A percentile compares a stretch with the other conserved stretches of the same genome.
phyloP scores from a whole-genome alignment of 2,797 vertebrate genomes.

The Chiloscyllium punctatum region DNA sequence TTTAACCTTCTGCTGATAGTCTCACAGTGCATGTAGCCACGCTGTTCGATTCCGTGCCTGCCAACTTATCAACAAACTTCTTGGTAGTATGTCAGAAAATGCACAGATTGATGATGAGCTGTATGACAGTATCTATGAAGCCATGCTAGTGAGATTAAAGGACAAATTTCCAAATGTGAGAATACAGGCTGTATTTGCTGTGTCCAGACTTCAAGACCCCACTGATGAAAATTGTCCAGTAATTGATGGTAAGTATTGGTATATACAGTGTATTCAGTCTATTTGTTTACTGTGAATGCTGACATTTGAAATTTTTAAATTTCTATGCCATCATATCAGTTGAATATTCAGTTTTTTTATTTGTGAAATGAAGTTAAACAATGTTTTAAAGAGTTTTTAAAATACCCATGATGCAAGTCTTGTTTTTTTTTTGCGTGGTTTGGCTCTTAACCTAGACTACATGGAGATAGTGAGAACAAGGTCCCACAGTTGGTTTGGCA shows the following conservation, averaged over 20 bases:
- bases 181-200: slow-evolving; percentile 84
- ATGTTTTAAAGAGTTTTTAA: background rate
- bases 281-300: background rate
- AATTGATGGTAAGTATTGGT: slow-evolving; percentile 61
- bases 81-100: slow-evolving; percentile 86
- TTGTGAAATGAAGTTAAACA: background rate
- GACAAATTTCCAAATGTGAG: slow-evolving; percentile 92
- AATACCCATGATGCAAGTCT: background rate
- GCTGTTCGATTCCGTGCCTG: slow-evolving; percentile 86
- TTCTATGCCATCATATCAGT: background rate
- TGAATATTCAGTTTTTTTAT: background rate
- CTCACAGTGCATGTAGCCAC: slow-evolving; percentile 75
- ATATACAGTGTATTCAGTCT: background rate
- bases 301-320: background rate
- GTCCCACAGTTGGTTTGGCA: background rate
- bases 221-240: slow-evolving; percentile 79
- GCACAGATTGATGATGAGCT: slow-evolving; percentile 89
- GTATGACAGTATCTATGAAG: slow-evolving; percentile 83
- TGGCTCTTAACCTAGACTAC: background rate
- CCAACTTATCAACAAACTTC: slow-evolving; percentile 86
- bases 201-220: slow-evolving; percentile 88
- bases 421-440: background rate
- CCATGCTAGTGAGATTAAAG: slow-evolving; percentile 81
- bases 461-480: background rate
- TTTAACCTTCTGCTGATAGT: slow-evolving; percentile 57